A percentile compares a stretch with the other conserved stretches of the same genome.
phyloP scores from a whole-genome alignment of 2,797 vertebrate species.

The Atherinosoma microstoma region DNA sequence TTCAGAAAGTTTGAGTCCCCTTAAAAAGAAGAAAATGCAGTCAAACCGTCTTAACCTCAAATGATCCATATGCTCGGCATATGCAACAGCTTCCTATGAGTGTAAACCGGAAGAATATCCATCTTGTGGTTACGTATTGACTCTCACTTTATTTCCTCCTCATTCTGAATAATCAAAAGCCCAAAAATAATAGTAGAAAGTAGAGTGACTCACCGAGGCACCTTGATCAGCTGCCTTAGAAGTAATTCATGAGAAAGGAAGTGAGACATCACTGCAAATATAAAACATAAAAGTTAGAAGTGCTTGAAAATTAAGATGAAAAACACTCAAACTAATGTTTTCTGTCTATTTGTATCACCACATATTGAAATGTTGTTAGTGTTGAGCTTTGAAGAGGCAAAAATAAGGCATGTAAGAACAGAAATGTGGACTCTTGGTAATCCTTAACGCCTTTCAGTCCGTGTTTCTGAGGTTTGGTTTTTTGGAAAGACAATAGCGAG shows the following conservation, averaged over 20 bases:
- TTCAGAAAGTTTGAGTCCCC: no score
- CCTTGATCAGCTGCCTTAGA: background rate
- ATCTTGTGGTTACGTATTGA: constrained; percentile 8
- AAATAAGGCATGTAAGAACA: background rate
- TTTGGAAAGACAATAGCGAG: background rate
- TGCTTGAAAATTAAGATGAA: background rate
- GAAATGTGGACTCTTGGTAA: background rate
- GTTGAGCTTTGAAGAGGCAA: background rate
- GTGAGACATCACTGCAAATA: background rate
- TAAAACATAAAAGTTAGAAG: background rate
- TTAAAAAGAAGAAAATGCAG: no score
- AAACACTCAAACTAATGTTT: background rate
- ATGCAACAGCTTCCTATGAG: background rate
- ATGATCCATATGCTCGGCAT: background rate
- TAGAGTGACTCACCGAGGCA: background rate
- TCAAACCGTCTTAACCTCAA: background rate
- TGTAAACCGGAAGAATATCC: constrained; percentile 10
- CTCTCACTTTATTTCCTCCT: constrained; percentile 2
- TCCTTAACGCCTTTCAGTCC: rapidly evolving
- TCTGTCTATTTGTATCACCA: background rate
- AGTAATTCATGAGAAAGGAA: constrained; percentile 1
- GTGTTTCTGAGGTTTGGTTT: background rate
- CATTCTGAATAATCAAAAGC: background rate
- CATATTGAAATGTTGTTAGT: constrained; percentile 1
- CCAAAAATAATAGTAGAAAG: background rate